phyloP scores from a whole-genome alignment of 1,140 invertebrate genomes.

The Trachymyrmex cornetzi region DNA sequence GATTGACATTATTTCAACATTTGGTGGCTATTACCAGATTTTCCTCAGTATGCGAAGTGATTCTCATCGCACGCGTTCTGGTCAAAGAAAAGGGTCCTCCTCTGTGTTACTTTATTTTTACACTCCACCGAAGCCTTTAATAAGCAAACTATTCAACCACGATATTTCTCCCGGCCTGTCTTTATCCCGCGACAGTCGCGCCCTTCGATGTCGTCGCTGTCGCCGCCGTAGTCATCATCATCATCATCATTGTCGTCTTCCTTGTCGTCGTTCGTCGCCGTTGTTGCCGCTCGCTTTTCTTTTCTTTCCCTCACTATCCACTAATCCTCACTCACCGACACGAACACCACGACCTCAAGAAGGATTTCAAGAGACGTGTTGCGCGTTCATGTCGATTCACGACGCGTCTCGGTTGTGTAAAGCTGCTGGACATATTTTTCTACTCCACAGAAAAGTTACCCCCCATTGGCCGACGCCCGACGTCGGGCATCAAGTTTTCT shows the following conservation, averaged over 20 bases:
- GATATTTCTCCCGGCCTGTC: slow-evolving; percentile 34
- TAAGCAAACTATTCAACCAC: slow-evolving; percentile 41
- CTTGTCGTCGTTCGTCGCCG: background rate
- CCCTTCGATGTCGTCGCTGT: slow-evolving; percentile 17
- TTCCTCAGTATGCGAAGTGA: background rate
- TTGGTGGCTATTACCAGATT: no score
- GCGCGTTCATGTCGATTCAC: slow-evolving; percentile 37
- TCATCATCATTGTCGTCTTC: background rate
- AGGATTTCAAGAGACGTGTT: slow-evolving; percentile 36
- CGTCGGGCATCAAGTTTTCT: slow-evolving; percentile 39
- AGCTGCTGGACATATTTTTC: slow-evolving; percentile 55
- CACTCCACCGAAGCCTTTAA: slow-evolving; percentile 16
- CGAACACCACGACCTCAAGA: slow-evolving; percentile 26
- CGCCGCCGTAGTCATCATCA: background rate
- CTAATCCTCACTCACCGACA: slow-evolving; percentile 35
- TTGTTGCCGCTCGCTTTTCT: slow-evolving; percentile 9
- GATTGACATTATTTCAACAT: no score
- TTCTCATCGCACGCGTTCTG: slow-evolving; percentile 2
- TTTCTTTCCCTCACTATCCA: background rate
- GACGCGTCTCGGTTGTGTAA: slow-evolving; percentile 19
- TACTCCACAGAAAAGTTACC: slow-evolving; percentile 44
- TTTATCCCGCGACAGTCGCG: slow-evolving; percentile 44
- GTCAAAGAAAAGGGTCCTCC: background rate
- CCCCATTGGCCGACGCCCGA: slow-evolving; percentile 34
- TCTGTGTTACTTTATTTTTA: slow-evolving; percentile 38